phyloP scores from a whole-genome alignment of 1,140 invertebrate genomes.

The Halesus radiatus region DNA sequence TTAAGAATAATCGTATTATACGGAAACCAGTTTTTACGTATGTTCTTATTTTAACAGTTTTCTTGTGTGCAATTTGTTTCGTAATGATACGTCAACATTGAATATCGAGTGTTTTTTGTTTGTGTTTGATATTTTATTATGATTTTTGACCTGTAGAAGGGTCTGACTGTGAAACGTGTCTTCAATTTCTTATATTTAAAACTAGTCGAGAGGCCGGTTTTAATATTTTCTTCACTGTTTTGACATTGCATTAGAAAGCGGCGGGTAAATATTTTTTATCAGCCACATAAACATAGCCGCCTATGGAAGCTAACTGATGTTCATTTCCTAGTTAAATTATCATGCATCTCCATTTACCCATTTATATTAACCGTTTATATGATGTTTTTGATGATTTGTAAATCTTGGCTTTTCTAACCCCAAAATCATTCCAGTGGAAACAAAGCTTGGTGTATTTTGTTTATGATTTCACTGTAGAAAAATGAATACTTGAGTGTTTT shows the following conservation, averaged over 20 bases:
- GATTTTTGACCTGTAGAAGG: too few relatives aligned
- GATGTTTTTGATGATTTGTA: too few relatives aligned
- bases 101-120: constrained; percentile 17
- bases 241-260: constrained; percentile 8
- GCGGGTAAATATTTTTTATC: constrained; percentile 21
- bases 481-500: too few relatives aligned
- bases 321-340: neutral
- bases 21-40: neutral
- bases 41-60: constrained; percentile 7
- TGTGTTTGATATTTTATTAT: neutral
- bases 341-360: too few relatives aligned
- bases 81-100: constrained; percentile 40
- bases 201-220: neutral
- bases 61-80: constrained; percentile 26
- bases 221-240: neutral
- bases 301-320: neutral
- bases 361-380: too few relatives aligned
- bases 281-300: neutral
- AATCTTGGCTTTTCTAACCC: too few relatives aligned
- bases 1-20: too few relatives aligned
- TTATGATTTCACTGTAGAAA: too few relatives aligned
- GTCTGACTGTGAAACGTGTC: neutral
- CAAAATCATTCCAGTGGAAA: too few relatives aligned
- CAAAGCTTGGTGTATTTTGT: too few relatives aligned
- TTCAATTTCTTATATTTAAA: neutral